Percentiles rank a stretch among this genome's conserved stretches.
Evolutionary conservation across 2,888 invertebrate genomes (phyloP).

Genomic region (Drosophila merina): DNA sequence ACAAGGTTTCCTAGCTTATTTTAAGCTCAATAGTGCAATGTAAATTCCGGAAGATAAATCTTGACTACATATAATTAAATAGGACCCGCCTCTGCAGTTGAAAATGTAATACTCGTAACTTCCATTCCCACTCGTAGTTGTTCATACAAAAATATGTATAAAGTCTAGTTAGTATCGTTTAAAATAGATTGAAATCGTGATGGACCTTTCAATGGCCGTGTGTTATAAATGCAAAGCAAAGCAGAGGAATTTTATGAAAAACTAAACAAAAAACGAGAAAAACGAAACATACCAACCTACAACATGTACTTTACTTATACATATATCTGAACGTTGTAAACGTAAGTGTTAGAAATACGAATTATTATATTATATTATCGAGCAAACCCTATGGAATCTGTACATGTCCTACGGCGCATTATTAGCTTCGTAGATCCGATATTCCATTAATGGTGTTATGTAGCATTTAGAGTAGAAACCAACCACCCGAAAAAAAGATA

Average conservation of each 20-base stretch:
- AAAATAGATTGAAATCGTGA: conserved; percentile 60
- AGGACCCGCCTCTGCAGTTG: conserved; percentile 40
- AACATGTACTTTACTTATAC: conserved; percentile 63
- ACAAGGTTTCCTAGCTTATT: conserved; percentile 44
- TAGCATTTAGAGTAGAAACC: conserved; percentile 70
- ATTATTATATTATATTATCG: conserved; percentile 16
- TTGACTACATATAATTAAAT: conserved; percentile 16
- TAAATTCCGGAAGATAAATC: conserved; percentile 15
- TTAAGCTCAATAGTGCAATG: conserved; percentile 42
- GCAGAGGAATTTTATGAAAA: conserved; percentile 57
- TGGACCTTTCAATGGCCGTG: conserved; percentile 65
- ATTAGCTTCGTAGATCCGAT: conserved; percentile 59
- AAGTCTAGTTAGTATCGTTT: conserved; percentile 53
- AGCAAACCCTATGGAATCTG: conserved; percentile 11
- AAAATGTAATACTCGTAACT: conserved; percentile 47
- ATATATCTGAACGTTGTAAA: conserved; percentile 54
- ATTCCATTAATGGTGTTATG: conserved; percentile 63
- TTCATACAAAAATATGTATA: conserved; percentile 59
- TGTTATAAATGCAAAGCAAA: conserved; percentile 60
- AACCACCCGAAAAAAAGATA: conserved; percentile 57
- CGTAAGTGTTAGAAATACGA: conserved; percentile 59
- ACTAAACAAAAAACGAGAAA: conserved; percentile 18
- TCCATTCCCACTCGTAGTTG: conserved; percentile 55
- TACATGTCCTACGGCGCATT: conserved; percentile 29
- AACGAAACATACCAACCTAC: conserved; percentile 50